Base-by-base conservation (phyloP, 2,888 invertebrate genomes). In the Nebria brevicollis region DNA sequence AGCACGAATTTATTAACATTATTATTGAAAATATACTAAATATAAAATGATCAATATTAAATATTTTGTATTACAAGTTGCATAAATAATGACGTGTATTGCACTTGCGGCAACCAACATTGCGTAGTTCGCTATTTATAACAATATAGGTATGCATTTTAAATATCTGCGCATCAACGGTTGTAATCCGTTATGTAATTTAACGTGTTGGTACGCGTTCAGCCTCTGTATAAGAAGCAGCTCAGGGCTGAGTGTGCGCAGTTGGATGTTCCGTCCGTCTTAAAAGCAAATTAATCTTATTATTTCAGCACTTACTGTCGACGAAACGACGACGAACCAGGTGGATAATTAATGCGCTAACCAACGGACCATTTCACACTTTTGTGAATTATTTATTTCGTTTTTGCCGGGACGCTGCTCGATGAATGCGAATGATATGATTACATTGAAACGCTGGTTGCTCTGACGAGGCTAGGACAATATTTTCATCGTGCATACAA, bases 201-300 rank as follows among this genome's bases (percentile, higher is more conserved):
- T 78, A 20, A 73, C 64, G 72, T 70, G 25, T 70, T 25, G n/a
- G 34, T 34, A 34, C 34, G 34, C 34, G 34, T 34, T 26, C 26
- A 26, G 13, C 34, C 10, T 42, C 66, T 66, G 41, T 66, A 78
- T 65, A 64, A 75, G 65, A 72, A 70, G 77, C 41, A 68, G 41
- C 42, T 26, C 66, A 34, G 34, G 54, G 54, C 54, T 6, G 54
- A 54, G 11, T n/a, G 77, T 68, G 68, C 72, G 72, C 70, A 78
- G 72, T 78, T 26, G 66, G 43, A 26, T 68, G 74, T 8, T 54
- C 54, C 74, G 41, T 66, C 66, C 75, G 66, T 68, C 79, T 72
- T 79, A 79, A 79, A 79, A 79, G 79, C 79, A 79, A 79, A 79
- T 79, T 79, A 79, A 79, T 79, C 79, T 79, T 79, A 79, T 79